phyloP scores from a whole-genome alignment of 2,797 vertebrate species.

The Pipistrellus kuhlii region DNA sequence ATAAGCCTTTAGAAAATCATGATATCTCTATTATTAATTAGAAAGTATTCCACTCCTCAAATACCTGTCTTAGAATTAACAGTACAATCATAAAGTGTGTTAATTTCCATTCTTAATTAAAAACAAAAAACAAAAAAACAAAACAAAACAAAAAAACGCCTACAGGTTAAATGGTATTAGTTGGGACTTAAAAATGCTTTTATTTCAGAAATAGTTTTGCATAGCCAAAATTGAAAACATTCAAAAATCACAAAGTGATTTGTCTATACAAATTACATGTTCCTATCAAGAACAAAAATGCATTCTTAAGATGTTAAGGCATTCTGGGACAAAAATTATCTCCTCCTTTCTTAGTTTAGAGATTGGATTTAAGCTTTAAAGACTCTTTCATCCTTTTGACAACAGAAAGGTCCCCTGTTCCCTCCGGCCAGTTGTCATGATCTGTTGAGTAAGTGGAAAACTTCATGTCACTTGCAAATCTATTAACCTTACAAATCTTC shows the following conservation, averaged over 20 bases:
- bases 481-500: conserved; percentile 7
- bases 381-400: conserved; percentile 87
- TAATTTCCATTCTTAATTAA: not conserved
- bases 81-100: not conserved
- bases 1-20: not conserved
- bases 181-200: not conserved
- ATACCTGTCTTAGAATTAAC: conserved; percentile 26
- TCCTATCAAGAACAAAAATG: not conserved
- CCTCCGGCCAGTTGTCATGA: conserved; percentile 92
- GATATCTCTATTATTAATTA: not conserved
- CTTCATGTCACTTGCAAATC: not conserved
- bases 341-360: conserved; percentile 72
- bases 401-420: conserved; percentile 90
- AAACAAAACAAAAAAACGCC: not conserved
- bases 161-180: not conserved
- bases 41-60: conserved; percentile 45
- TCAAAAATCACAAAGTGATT: not conserved
- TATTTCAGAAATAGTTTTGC: conserved; percentile 34
- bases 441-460: conserved; percentile 86
- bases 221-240: not conserved
- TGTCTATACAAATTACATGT: not conserved
- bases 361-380: conserved; percentile 75
- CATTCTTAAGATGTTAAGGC: not conserved
- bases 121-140: not conserved
- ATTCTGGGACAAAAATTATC: not conserved